Evolutionary conservation across 2,797 vertebrate genomes (phyloP).

Genomic region (Phalloptychus januarius): DNA sequence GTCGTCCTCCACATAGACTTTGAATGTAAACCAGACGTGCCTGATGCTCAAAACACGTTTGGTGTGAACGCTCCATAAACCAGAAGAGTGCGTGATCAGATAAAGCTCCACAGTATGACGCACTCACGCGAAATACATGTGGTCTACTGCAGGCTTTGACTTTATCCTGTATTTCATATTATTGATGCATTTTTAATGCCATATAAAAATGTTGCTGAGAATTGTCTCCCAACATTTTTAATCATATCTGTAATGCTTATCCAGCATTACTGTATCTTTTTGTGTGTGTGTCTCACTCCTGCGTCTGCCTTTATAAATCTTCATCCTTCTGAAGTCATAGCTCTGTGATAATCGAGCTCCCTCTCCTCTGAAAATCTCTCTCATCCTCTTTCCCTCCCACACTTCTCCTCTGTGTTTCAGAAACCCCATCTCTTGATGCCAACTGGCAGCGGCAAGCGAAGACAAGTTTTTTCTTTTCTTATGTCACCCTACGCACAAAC

Average conservation of each 20-base stretch:
- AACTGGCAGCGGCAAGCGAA: slow-evolving; percentile 68
- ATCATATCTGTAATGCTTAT: slow-evolving; percentile 28
- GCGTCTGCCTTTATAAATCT: slow-evolving; percentile 58
- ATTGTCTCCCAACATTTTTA: slow-evolving; percentile 19
- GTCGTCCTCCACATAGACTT: no score
- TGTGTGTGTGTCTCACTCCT: slow-evolving; percentile 42
- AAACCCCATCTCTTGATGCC: slow-evolving; percentile 68
- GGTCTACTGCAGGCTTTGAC: background rate
- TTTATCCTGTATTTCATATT: slow-evolving; percentile 9
- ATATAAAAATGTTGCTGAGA: slow-evolving; percentile 13
- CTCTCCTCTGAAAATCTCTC: slow-evolving; percentile 66
- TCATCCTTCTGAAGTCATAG: slow-evolving; percentile 69
- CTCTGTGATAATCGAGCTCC: slow-evolving; percentile 60
- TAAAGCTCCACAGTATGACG: slow-evolving; percentile 3
- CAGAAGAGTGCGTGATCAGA: background rate
- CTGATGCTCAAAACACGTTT: no score
- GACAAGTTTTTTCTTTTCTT: slow-evolving; percentile 66
- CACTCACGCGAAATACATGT: background rate
- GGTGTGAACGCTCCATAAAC: background rate
- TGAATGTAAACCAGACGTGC: no score
- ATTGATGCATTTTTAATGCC: slow-evolving; percentile 23
- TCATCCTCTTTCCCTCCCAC: slow-evolving; percentile 75
- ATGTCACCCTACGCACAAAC: slow-evolving; percentile 69
- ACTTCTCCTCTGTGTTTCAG: slow-evolving; percentile 66
- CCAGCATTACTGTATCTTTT: slow-evolving; percentile 37